Conservation (phyloP, 2,113 vertebrate species). For the Poeciliopsis turrubarensis region DNA sequence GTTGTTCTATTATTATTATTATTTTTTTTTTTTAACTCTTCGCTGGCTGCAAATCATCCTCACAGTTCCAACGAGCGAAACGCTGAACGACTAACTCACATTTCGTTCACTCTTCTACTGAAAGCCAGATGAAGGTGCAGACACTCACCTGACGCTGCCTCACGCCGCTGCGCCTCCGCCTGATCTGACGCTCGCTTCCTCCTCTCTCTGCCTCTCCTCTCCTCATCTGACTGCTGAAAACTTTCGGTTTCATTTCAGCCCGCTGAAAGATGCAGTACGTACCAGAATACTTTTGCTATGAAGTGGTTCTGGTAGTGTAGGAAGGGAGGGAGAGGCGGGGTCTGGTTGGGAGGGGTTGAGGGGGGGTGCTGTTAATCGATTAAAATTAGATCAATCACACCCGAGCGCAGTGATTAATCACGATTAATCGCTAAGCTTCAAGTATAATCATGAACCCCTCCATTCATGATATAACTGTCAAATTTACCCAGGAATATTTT, state of each 20-base stretch:
- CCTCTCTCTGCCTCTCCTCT: fast-evolving
- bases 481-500: too few relatives aligned
- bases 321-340: too few relatives aligned
- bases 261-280: background rate
- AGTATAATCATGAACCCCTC: too few relatives aligned
- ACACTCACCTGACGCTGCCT: background rate
- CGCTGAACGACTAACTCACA: background rate
- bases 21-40: too few relatives aligned
- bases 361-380: too few relatives aligned
- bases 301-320: too few relatives aligned
- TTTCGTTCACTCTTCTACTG: background rate
- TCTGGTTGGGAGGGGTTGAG: too few relatives aligned
- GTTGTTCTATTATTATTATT: too few relatives aligned
- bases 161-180: background rate
- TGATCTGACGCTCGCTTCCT: background rate
- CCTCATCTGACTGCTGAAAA: background rate
- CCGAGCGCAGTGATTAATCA: too few relatives aligned
- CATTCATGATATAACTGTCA: too few relatives aligned
- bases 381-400: too few relatives aligned
- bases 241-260: constrained; percentile 42
- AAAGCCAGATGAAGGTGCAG: background rate
- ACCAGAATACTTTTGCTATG: background rate
- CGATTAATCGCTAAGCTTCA: too few relatives aligned
- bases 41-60: background rate
- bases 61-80: background rate